phyloP scores from a whole-genome alignment of 1,140 invertebrate genomes.

The Melanaphis sacchari region DNA sequence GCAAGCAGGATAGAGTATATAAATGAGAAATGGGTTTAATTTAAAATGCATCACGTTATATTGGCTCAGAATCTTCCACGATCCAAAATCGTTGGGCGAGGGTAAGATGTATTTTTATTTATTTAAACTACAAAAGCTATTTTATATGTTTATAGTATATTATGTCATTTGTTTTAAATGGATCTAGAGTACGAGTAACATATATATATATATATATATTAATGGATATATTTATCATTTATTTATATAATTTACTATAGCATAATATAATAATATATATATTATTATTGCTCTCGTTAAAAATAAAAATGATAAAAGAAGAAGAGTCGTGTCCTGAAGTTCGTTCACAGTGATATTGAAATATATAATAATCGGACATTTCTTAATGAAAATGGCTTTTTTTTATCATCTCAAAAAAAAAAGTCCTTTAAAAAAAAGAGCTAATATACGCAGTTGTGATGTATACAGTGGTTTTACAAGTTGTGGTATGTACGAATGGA shows the following conservation, averaged over 20 bases:
- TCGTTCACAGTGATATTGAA: not conserved
- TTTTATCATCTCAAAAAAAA: not conserved
- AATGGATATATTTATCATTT: not conserved
- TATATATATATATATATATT: not conserved
- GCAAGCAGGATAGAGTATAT: not conserved
- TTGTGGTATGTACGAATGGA: not conserved
- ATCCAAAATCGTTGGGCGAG: not conserved
- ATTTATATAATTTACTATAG: not conserved
- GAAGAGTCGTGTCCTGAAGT: not conserved
- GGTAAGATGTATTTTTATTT: not conserved
- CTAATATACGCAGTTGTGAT: constrained; percentile 1
- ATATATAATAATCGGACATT: not conserved
- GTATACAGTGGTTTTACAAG: not conserved
- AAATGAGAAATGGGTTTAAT: constrained; percentile 18
- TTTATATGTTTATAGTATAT: not conserved
- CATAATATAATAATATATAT: not conserved
- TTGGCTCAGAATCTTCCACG: constrained; percentile 6
- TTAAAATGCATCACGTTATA: constrained; percentile 31
- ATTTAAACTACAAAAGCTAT: not conserved
- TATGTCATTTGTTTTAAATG: not conserved
- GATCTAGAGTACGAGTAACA: not conserved
- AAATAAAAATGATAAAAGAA: not conserved
- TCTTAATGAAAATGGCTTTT: not conserved
- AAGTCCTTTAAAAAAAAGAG: not conserved
- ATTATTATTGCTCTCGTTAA: not conserved